A percentile compares a stretch with the other conserved stretches of the same genome.
Conservation (phyloP, 2,888 invertebrate species). For the Lymantria monacha region DNA sequence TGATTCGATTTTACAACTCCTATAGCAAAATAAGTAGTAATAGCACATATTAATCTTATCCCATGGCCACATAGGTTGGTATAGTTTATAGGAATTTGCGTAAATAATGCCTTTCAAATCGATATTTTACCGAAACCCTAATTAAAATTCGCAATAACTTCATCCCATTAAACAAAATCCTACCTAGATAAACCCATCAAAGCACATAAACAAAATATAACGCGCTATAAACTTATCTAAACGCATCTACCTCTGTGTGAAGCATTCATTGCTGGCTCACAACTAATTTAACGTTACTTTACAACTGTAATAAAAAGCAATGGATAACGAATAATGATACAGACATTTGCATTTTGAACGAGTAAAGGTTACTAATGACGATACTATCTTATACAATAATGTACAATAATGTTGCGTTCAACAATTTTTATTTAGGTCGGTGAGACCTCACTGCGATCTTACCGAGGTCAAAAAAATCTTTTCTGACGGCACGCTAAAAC, state of each 20-base stretch:
- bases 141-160: neutral
- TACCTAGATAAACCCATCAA: neutral
- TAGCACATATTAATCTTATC: too few relatives aligned
- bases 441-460: too few relatives aligned
- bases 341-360: conserved; percentile 37
- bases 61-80: too few relatives aligned
- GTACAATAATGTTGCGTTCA: neutral
- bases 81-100: too few relatives aligned
- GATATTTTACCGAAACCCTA: neutral
- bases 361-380: conserved; percentile 19
- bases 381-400: neutral
- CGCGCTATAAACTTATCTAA: conserved; percentile 33
- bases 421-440: neutral
- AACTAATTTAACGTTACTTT: conserved; percentile 48
- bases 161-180: neutral
- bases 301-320: conserved; percentile 49
- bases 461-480: too few relatives aligned
- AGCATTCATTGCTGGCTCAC: conserved; percentile 35
- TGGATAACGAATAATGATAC: conserved; percentile 43
- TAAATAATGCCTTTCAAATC: neutral
- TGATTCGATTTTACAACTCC: too few relatives aligned
- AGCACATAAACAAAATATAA: conserved; percentile 22
- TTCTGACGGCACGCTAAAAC: too few relatives aligned
- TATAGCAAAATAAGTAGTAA: too few relatives aligned
- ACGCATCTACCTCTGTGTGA: conserved; percentile 33